Evolutionary conservation across 2,888 invertebrate species (phyloP).

Genomic region (Acronicta leporina): DNA sequence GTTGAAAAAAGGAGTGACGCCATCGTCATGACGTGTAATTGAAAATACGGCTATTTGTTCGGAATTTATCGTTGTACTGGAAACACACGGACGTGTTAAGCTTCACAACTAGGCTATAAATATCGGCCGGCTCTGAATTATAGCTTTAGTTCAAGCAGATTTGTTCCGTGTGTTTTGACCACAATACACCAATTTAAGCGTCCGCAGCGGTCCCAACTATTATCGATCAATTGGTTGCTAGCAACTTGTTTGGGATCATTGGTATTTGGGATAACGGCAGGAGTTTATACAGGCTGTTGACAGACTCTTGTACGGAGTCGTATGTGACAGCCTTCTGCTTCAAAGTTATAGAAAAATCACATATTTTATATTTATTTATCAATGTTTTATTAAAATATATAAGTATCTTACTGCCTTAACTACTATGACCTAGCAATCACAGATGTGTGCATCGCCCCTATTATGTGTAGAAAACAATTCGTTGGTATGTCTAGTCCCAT

Average conservation of each 20-base stretch:
- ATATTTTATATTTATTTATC: too few species aligned
- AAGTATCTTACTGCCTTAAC: too few species aligned
- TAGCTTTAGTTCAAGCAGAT: constrained; percentile 71
- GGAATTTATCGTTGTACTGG: constrained; percentile 69
- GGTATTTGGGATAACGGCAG: not conserved
- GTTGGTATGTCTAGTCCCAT: too few species aligned
- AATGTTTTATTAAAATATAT: too few species aligned
- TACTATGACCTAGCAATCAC: too few species aligned
- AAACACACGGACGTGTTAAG: constrained; percentile 77
- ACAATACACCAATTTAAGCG: constrained; percentile 60
- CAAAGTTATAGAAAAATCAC: too few species aligned
- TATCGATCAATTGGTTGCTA: constrained; percentile 50
- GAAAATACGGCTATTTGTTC: constrained; percentile 68
- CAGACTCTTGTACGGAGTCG: too few species aligned
- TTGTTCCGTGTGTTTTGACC: constrained; percentile 62
- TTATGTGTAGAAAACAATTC: too few species aligned
- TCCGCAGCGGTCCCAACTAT: constrained; percentile 40
- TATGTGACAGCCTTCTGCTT: too few species aligned
- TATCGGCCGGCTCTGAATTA: constrained; percentile 78
- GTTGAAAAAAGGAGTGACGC: constrained; percentile 32
- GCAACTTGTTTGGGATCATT: constrained; percentile 34
- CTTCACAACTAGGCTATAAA: constrained; percentile 77
- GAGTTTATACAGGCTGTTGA: constrained; percentile 26
- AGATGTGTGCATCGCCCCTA: too few species aligned
- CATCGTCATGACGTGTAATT: constrained; percentile 54